Percentiles rank a stretch among this genome's conserved stretches.
Conservation (phyloP, 1,140 invertebrate genomes). For the Cephus cinctus region DNA sequence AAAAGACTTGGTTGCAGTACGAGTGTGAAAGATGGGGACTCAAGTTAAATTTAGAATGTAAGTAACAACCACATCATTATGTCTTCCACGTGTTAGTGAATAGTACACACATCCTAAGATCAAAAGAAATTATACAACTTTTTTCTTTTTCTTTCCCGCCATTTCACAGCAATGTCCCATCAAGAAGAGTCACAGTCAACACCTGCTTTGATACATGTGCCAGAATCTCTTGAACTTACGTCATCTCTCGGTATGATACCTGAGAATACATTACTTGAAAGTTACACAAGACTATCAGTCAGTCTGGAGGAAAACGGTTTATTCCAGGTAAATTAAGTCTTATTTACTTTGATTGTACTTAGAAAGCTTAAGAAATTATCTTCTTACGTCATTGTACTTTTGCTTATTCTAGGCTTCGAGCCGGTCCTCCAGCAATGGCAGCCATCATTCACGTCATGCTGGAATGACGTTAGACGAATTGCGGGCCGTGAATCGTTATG, state of each 20-base stretch:
- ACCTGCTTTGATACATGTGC: slow-evolving; percentile 70
- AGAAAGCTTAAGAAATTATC: not conserved
- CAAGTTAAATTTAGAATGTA: slow-evolving; percentile 79
- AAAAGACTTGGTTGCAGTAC: slow-evolving; percentile 85
- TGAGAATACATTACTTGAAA: slow-evolving; percentile 81
- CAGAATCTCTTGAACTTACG: slow-evolving; percentile 55
- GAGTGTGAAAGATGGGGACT: slow-evolving; percentile 83
- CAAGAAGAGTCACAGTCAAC: slow-evolving; percentile 86
- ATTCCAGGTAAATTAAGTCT: slow-evolving; percentile 67
- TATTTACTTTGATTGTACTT: not conserved
- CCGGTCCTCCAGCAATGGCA: slow-evolving; percentile 66
- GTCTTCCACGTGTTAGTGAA: not conserved
- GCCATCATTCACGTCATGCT: slow-evolving; percentile 58
- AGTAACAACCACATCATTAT: slow-evolving; percentile 37
- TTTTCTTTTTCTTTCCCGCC: slow-evolving; percentile 14
- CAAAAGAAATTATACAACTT: slow-evolving; percentile 5
- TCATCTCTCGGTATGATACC: slow-evolving; percentile 77
- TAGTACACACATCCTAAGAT: slow-evolving; percentile 1
- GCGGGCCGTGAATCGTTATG: slow-evolving; percentile 81
- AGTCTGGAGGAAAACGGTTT: slow-evolving; percentile 82
- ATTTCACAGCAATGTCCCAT: slow-evolving; percentile 58
- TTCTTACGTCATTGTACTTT: not conserved
- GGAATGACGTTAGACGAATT: slow-evolving; percentile 78
- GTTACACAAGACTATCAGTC: slow-evolving; percentile 80
- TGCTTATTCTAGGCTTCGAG: slow-evolving; percentile 53